These are phyloP conservation scores for Trachelipus rathkii DNA, from an alignment of 1,140 invertebrate species.

Conservation along the genomic window DNA sequence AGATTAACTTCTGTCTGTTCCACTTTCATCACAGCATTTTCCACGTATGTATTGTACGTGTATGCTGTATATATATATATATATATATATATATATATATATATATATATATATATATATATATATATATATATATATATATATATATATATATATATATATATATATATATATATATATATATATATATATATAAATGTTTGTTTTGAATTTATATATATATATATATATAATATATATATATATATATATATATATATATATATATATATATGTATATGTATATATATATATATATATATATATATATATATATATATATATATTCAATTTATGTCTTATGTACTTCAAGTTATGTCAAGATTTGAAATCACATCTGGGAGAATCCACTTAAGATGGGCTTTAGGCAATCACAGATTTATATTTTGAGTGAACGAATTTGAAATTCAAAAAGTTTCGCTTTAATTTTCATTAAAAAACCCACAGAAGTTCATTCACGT, in stretches of 20 bases:
- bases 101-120: not conserved
- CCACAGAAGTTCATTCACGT: too few relatives aligned
- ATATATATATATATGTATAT: not conserved
- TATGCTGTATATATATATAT: not conserved
- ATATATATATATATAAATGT: not conserved
- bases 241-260: not conserved
- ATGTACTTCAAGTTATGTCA: not conserved
- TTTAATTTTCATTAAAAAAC: not conserved
- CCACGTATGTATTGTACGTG: too few relatives aligned
- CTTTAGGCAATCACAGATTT: not conserved
- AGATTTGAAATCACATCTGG: not conserved
- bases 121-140: not conserved
- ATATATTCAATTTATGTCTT: not conserved
- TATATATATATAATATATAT: not conserved
- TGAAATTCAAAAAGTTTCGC: not conserved
- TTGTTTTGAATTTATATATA: not conserved
- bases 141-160: slow-evolving; percentile 1
- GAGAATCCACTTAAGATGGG: not conserved
- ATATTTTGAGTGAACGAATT: not conserved
- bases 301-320: not conserved
- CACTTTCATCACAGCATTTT: too few relatives aligned
- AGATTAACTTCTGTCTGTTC: too few relatives aligned
- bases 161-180: not conserved
- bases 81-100: not conserved
- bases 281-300: not conserved